phyloP scores from a whole-genome alignment of 1,140 invertebrate species.

The Ladona fulva region DNA sequence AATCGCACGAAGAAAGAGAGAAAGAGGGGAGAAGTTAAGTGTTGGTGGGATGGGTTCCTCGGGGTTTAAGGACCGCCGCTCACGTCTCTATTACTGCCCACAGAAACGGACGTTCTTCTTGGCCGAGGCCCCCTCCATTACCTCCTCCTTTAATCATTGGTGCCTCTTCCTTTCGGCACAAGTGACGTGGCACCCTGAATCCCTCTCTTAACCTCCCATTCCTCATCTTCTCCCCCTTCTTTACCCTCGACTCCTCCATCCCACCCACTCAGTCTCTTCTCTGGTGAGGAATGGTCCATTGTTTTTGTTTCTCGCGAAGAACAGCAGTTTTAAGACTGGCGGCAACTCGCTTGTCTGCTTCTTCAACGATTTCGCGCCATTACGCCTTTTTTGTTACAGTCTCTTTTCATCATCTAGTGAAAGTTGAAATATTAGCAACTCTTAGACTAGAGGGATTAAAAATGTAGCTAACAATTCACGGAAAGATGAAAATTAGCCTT shows the following conservation, averaged over 20 bases:
- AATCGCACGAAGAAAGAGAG: no score
- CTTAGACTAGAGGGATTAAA: no score
- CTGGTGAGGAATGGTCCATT: neutral
- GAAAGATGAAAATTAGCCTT: no score
- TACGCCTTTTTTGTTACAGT: no score
- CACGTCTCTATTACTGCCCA: neutral
- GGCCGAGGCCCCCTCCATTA: neutral
- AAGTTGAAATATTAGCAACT: no score
- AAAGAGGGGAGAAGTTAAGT: no score
- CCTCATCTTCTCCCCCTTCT: neutral
- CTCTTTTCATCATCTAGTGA: no score
- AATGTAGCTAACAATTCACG: no score
- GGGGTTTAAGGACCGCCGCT: neutral
- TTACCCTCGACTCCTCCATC: neutral
- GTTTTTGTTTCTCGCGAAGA: neutral
- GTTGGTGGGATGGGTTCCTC: neutral
- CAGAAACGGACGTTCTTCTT: neutral
- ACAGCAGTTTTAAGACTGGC: neutral
- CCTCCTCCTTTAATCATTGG: neutral
- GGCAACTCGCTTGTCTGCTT: neutral
- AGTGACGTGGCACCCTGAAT: neutral
- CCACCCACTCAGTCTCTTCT: neutral
- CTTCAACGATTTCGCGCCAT: neutral
- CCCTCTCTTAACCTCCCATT: neutral
- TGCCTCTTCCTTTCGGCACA: neutral